Percentiles rank a stretch among this genome's conserved stretches.
Evolutionary conservation across 1,140 invertebrate species (phyloP).

Genomic region (Drosophila littoralis): DNA sequence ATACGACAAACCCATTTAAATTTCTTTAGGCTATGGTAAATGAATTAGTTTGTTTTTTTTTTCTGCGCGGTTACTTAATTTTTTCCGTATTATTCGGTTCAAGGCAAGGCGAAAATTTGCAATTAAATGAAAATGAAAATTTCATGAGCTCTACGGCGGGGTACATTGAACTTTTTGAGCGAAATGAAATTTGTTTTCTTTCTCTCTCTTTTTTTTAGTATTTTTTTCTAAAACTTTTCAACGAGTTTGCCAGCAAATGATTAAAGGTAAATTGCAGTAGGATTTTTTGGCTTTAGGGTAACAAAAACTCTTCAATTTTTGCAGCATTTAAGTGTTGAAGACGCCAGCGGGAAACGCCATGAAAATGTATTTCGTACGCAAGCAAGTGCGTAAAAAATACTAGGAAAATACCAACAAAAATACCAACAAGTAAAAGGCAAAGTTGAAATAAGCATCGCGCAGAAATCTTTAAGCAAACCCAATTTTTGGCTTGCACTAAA

Average conservation of each 20-base stretch:
- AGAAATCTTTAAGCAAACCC: background rate
- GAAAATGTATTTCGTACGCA: slow-evolving; percentile 80
- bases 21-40: slow-evolving; percentile 17
- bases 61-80: background rate
- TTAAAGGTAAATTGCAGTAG: slow-evolving; percentile 18
- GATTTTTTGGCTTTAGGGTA: slow-evolving; percentile 13
- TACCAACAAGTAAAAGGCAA: background rate
- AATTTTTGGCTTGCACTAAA: background rate
- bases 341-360: slow-evolving; percentile 38
- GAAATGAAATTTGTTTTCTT: slow-evolving; percentile 25
- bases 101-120: slow-evolving; percentile 70
- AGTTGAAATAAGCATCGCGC: background rate
- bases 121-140: slow-evolving; percentile 81
- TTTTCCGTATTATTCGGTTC: slow-evolving; percentile 29
- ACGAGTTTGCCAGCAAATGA: slow-evolving; percentile 43
- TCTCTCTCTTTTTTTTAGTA: background rate
- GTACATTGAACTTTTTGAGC: slow-evolving; percentile 57
- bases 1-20: slow-evolving; percentile 1
- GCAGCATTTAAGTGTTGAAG: slow-evolving; percentile 57
- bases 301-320: slow-evolving; percentile 59
- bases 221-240: slow-evolving; percentile 14
- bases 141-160: slow-evolving; percentile 59
- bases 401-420: slow-evolving; percentile 38
- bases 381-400: slow-evolving; percentile 81
- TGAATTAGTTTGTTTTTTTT: slow-evolving; percentile 17